A percentile compares a stretch with the other conserved stretches of the same genome.
Evolutionary conservation across 2,113 vertebrate genomes (phyloP).

Genomic region (Lutjanus erythropterus): DNA sequence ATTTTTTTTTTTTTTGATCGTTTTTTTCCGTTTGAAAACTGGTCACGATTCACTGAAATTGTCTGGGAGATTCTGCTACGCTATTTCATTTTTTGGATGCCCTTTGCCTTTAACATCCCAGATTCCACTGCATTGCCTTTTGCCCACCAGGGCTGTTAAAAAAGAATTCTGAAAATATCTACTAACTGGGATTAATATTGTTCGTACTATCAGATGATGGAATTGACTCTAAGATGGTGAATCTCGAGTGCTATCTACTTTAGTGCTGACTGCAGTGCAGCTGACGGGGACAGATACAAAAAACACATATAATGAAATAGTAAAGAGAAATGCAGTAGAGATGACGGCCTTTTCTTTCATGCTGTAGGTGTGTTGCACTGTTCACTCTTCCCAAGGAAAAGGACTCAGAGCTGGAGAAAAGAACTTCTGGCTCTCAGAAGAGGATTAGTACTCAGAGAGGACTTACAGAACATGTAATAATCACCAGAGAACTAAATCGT

Average conservation of each 20-base stretch:
- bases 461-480: conserved; percentile 5
- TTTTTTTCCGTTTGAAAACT: too few species aligned
- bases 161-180: background rate
- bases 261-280: too few species aligned
- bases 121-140: too few species aligned
- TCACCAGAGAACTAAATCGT: background rate
- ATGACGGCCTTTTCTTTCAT: background rate
- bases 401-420: background rate
- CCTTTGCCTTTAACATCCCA: too few species aligned
- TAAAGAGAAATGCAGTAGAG: background rate
- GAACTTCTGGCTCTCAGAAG: background rate
- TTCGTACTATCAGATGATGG: too few species aligned
- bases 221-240: too few species aligned
- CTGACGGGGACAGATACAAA: background rate
- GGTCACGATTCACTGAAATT: too few species aligned
- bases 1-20: too few species aligned
- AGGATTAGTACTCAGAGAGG: background rate
- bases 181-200: too few species aligned
- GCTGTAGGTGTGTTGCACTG: background rate
- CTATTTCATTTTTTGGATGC: too few species aligned
- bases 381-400: background rate
- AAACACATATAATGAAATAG: background rate
- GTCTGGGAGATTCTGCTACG: too few species aligned
- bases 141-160: background rate
- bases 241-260: too few species aligned